These are phyloP conservation scores for Typhlomys cinereus DNA, from an alignment of 2,113 vertebrate genomes.

Conservation along the genomic window DNA sequence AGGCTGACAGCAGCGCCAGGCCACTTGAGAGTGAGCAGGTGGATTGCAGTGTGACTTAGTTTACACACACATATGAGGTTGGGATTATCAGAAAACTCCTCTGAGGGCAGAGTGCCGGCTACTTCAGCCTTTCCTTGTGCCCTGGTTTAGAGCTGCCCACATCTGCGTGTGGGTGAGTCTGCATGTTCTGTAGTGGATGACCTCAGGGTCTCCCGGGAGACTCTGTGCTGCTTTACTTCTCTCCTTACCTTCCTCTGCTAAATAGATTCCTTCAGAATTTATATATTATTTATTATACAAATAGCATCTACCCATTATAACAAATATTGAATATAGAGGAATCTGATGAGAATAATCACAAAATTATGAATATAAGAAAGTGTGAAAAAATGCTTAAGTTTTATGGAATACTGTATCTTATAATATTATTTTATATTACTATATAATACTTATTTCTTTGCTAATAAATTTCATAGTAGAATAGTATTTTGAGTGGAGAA, in stretches of 20 bases:
- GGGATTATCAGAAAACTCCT: not conserved
- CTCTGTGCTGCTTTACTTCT: not conserved
- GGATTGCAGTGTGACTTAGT: not conserved
- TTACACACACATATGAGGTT: not conserved
- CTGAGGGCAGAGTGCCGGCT: rapidly evolving
- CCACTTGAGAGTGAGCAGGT: rapidly evolving
- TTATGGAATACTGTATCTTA: not conserved
- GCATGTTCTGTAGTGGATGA: not conserved
- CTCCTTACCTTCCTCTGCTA: not conserved
- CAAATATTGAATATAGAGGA: not conserved
- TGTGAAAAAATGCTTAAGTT: not conserved
- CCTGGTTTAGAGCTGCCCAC: rapidly evolving
- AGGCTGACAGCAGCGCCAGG: not conserved
- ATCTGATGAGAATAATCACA: not conserved
- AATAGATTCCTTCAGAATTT: not conserved
- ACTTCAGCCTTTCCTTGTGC: rapidly evolving
- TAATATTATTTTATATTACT: not conserved
- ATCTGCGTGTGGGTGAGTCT: not conserved
- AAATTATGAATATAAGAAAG: not conserved
- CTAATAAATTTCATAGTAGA: not conserved
- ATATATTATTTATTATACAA: not conserved
- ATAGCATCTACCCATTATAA: not conserved
- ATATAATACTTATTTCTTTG: not conserved
- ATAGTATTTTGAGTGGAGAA: not conserved
- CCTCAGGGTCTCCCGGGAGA: too few species aligned